Conservation (phyloP, 2,888 invertebrate genomes). For the Papilio gigon region DNA sequence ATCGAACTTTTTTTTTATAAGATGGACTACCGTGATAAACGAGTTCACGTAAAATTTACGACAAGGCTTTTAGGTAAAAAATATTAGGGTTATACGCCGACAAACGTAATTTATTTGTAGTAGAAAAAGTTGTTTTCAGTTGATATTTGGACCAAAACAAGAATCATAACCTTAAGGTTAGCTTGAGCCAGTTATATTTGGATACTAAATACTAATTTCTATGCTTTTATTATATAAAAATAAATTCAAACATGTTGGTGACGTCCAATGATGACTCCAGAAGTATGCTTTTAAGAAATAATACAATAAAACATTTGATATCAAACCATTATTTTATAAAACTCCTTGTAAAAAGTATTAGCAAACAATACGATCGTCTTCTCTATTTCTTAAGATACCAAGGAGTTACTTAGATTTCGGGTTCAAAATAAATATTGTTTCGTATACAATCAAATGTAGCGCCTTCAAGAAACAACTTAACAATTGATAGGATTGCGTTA, state of each 20-base stretch:
- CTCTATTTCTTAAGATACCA: background rate
- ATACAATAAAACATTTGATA: background rate
- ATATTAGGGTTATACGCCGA: background rate
- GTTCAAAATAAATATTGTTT: too few species aligned
- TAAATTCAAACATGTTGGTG: too few species aligned
- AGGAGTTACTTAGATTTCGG: background rate
- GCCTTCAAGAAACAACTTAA: constrained; percentile 27
- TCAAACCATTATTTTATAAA: background rate
- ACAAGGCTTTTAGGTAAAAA: background rate
- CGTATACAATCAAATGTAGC: too few species aligned
- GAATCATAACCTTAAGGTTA: too few species aligned
- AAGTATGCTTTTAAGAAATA: too few species aligned
- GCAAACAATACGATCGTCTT: constrained; percentile 11
- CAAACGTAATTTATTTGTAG: too few species aligned
- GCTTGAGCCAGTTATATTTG: too few species aligned
- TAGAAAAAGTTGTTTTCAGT: background rate
- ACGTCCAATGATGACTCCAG: too few species aligned
- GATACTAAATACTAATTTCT: too few species aligned
- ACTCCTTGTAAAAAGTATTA: background rate
- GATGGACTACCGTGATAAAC: constrained; percentile 11
- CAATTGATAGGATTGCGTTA: constrained; percentile 26
- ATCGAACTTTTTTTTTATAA: constrained; percentile 1
- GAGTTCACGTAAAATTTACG: constrained; percentile 10
- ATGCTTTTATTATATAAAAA: too few species aligned
- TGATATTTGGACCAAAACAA: too few species aligned